Evolutionary conservation across 2,888 invertebrate species (phyloP).

Genomic region (Odiellus spinosus): DNA sequence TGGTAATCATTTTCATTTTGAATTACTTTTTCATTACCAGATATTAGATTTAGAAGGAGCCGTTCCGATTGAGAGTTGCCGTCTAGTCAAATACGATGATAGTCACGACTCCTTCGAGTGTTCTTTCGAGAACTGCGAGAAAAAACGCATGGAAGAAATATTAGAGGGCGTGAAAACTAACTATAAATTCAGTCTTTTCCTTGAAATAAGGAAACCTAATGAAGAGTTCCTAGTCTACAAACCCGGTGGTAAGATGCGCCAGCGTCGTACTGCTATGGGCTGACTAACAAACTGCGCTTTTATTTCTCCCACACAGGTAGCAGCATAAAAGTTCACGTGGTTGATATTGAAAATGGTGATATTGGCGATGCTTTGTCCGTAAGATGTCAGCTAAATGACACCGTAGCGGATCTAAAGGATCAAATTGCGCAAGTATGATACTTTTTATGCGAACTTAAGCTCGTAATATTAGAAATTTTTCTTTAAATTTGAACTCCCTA

Average conservation of each 20-base stretch:
- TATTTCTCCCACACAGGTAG: too few species aligned
- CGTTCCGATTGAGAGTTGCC: constrained; percentile 46
- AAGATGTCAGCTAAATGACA: constrained; percentile 41
- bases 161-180: constrained; percentile 34
- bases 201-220: constrained; percentile 46
- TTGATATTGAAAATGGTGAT: constrained; percentile 44
- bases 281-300: too few species aligned
- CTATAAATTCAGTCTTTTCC: constrained; percentile 42
- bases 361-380: constrained; percentile 44
- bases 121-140: constrained; percentile 45
- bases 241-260: constrained; percentile 42
- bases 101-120: constrained; percentile 45
- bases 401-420: constrained; percentile 41
- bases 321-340: constrained; percentile 42
- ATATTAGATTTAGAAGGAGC: constrained; percentile 41
- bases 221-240: constrained; percentile 45
- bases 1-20: too few species aligned
- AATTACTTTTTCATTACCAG: constrained; percentile 27
- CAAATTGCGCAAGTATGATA: constrained; percentile 33
- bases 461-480: not conserved
- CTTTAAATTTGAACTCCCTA: constrained; percentile 1
- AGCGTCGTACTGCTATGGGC: constrained; percentile 3
- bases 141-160: constrained; percentile 35
- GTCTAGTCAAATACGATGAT: constrained; percentile 52
- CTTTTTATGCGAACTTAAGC: not conserved